Evolutionary conservation across 2,797 vertebrate species (phyloP).

Genomic region (Channallabes apus): DNA sequence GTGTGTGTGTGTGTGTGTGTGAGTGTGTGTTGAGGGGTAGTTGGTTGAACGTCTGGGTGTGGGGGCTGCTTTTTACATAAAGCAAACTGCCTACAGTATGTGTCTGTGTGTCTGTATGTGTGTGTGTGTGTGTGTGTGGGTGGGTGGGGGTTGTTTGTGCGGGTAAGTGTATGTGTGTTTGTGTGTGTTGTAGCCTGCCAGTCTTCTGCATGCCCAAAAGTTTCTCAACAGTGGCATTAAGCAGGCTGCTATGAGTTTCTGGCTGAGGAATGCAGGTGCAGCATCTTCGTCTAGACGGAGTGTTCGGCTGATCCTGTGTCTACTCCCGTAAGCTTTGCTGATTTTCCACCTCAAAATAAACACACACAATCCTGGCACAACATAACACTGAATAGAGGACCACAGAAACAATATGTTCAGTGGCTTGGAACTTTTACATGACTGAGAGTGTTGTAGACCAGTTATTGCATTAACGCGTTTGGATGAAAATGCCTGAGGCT

Average conservation of each 20-base stretch:
- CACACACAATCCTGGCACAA: neutral
- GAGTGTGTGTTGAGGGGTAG: conserved; percentile 37
- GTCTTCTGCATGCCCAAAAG: conserved; percentile 27
- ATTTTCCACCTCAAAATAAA: neutral
- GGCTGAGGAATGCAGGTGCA: conserved; percentile 60
- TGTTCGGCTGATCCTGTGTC: conserved; percentile 58
- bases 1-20: conserved; percentile 29
- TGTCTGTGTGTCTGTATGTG: conserved; percentile 19
- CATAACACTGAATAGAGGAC: neutral
- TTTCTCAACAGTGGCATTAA: conserved; percentile 53
- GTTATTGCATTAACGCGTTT: neutral
- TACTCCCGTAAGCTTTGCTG: conserved; percentile 41
- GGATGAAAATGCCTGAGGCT: neutral
- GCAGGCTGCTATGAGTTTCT: conserved; percentile 54
- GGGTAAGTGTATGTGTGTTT: conserved; percentile 4
- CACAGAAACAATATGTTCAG: neutral
- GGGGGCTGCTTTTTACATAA: conserved; percentile 39
- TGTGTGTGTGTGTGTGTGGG: neutral
- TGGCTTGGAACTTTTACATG: neutral
- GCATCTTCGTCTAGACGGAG: conserved; percentile 66
- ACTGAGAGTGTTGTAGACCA: neutral
- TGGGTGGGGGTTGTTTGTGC: neutral
- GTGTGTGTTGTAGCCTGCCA: conserved; percentile 2
- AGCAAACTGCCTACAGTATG: conserved; percentile 33
- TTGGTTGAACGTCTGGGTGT: conserved; percentile 33